phyloP scores from a whole-genome alignment of 2,888 invertebrate species.

The Allacma fusca region DNA sequence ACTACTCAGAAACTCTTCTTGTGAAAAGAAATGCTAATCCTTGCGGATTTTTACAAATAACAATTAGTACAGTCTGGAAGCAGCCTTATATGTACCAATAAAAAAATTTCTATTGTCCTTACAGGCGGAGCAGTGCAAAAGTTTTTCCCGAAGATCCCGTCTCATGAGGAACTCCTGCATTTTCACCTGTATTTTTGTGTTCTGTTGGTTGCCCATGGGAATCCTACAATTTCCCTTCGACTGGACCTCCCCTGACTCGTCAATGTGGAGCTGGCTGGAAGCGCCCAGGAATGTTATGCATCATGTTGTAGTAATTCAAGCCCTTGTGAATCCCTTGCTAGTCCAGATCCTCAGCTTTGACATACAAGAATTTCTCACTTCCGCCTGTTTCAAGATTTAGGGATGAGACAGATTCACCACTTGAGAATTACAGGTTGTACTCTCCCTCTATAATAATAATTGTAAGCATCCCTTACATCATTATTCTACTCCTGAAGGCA shows the following conservation, averaged over 20 bases:
- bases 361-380: slow-evolving; percentile 48
- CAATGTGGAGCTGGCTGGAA: neutral
- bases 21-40: too few species aligned
- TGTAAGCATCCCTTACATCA: too few species aligned
- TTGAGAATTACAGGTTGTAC: too few species aligned
- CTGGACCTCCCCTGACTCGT: neutral
- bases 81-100: too few species aligned
- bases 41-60: too few species aligned
- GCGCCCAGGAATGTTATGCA: slow-evolving; percentile 35
- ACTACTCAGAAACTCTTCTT: too few species aligned
- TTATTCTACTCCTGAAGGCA: too few species aligned
- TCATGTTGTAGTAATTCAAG: slow-evolving; percentile 44
- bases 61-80: too few species aligned
- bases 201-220: slow-evolving; percentile 52
- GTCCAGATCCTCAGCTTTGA: slow-evolving; percentile 53
- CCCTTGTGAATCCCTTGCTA: slow-evolving; percentile 53
- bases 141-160: slow-evolving; percentile 50
- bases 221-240: slow-evolving; percentile 56
- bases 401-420: too few species aligned
- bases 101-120: too few species aligned
- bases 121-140: slow-evolving; percentile 46
- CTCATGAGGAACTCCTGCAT: slow-evolving; percentile 57
- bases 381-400: slow-evolving; percentile 9
- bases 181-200: slow-evolving; percentile 50
- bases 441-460: too few species aligned